Base-by-base conservation (phyloP, 2,888 invertebrate species). In the Phrixothrix hirtus region DNA sequence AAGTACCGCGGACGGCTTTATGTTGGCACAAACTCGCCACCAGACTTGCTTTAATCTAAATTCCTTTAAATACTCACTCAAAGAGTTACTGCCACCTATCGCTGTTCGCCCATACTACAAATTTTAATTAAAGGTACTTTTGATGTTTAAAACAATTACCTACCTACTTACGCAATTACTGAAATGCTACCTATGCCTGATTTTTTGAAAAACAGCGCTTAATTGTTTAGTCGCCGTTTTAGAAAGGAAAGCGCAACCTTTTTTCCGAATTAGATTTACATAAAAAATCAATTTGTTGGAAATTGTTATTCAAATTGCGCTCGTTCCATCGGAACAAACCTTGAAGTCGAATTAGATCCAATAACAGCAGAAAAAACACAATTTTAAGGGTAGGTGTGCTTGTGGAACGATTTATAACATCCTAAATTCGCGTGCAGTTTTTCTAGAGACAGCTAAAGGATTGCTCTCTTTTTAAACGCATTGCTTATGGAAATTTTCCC, bases 1-100 rank as follows among this genome's bases (percentile, higher is more conserved):
- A 68, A 68, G 69, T 63, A 67, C 66, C 66, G 67, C 63, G 54
- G 63, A 60, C 56, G 63, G 61, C 60, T 68, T 67, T 66, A 66
- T 64, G 60, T 61, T 57, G 49, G 60, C 57, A 55, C 56, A 51
- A 59, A 58, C 55, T 60, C 60, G 61, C 63, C 60, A 62, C 62
- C 59, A 57, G 61, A 59, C 61, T 55, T 58, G 64, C 62, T 67
- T 66, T 67, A 67, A 67, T 67, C 65, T 64, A 67, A 66, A 68
- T 68, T 68, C 67, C 67, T 64, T 61, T 61, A 62, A 61, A 63
- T 57, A 48, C 53, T 55, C 26, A 52, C 57, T 60, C 60, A 59
- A 59, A 56, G 55, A 62, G 60, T 62, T 64, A 57, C 57, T 53
- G 15, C 43, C n/a, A n/a, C n/a, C n/a, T n/a, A n/a, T n/a, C 35